Percentiles rank a stretch among this genome's conserved stretches.
phyloP scores from a whole-genome alignment of 2,113 vertebrate species.

The Coracopsis vasa region DNA sequence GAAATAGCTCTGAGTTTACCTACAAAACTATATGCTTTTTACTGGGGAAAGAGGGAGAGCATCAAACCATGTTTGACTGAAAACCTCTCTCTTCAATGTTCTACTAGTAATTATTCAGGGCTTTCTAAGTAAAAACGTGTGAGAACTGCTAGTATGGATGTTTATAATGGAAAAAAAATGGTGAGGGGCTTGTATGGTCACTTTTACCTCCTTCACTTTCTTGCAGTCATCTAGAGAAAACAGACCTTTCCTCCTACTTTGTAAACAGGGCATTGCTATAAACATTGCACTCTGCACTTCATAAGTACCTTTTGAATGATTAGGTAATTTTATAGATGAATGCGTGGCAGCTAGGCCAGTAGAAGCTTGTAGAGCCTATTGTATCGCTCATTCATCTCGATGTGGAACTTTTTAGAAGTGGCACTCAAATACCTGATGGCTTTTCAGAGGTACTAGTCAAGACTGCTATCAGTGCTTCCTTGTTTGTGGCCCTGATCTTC shows the following conservation, averaged over 20 bases:
- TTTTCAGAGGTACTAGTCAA: not conserved
- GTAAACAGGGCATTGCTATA: not conserved
- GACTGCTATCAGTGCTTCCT: not conserved
- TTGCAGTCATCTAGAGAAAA: not conserved
- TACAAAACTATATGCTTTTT: not conserved
- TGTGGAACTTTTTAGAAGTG: not conserved
- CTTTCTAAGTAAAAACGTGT: not conserved
- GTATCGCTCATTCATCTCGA: not conserved
- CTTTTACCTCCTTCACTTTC: not conserved
- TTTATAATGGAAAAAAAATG: not conserved
- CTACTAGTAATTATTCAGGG: not conserved
- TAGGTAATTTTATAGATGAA: not conserved
- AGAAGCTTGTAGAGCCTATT: not conserved
- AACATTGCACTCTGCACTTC: not conserved
- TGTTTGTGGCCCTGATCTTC: not conserved
- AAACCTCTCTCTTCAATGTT: not conserved
- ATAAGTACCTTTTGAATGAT: not conserved
- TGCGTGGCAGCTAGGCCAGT: not conserved
- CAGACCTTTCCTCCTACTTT: not conserved
- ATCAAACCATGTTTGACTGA: not conserved
- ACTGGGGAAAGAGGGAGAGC: not conserved
- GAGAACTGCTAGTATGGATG: not conserved
- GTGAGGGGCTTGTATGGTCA: fast-evolving
- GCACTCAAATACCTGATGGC: not conserved
- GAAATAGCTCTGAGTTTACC: not conserved